These are phyloP conservation scores for Sminthurides bifidus DNA, from an alignment of 1,140 invertebrate species.

Conservation along the genomic window DNA sequence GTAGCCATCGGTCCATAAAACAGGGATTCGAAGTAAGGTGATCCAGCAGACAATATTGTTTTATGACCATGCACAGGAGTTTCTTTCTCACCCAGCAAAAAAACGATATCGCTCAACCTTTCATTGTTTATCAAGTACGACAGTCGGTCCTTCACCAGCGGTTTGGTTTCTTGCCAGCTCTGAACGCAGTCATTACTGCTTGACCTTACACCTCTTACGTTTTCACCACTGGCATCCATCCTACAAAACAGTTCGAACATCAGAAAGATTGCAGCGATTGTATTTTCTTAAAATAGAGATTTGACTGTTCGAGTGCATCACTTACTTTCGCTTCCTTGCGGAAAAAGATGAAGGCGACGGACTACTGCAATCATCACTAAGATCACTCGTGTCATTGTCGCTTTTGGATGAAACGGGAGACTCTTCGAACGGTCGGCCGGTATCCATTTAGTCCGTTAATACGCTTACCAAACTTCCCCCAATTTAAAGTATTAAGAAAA, in stretches of 20 bases:
- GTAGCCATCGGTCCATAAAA: conserved; percentile 30
- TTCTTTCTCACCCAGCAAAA: conserved; percentile 22
- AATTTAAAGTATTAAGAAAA: too few species aligned
- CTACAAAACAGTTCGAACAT: conserved; percentile 1
- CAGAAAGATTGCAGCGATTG: too few species aligned
- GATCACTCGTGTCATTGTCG: too few species aligned
- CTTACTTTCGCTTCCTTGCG: too few species aligned
- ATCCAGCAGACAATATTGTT: conserved; percentile 25
- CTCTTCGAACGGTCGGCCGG: too few species aligned
- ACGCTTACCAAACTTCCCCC: too few species aligned
- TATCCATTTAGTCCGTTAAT: too few species aligned
- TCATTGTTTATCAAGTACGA: conserved; percentile 28
- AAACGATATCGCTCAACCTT: conserved; percentile 25
- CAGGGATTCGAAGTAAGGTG: conserved; percentile 22
- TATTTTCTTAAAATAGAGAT: too few species aligned
- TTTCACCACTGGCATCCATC: not conserved
- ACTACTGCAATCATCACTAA: too few species aligned
- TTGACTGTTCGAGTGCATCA: too few species aligned
- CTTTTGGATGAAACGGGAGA: too few species aligned
- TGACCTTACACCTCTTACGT: not conserved
- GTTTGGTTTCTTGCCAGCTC: conserved; percentile 30
- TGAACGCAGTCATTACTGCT: not conserved
- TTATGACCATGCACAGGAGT: conserved; percentile 26
- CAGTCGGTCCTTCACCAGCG: conserved; percentile 27
- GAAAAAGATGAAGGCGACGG: too few species aligned